phyloP scores from a whole-genome alignment of 2,113 vertebrate species.

The Eleginops maclovinus region DNA sequence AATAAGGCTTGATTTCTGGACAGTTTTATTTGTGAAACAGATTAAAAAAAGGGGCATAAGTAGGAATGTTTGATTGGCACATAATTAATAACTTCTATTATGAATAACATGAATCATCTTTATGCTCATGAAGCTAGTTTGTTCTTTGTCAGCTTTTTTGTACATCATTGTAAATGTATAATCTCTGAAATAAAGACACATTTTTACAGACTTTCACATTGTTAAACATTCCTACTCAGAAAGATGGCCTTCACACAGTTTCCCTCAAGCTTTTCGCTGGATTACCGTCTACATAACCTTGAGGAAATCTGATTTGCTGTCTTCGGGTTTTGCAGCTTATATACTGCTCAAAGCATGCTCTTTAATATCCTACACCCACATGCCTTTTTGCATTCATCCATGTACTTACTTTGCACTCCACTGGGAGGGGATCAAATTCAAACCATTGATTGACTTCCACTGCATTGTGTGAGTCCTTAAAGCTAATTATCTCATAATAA shows the following conservation, averaged over 20 bases:
- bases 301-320: conserved; percentile 1
- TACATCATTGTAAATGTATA: not conserved
- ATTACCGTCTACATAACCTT: conserved; percentile 17
- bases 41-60: not conserved
- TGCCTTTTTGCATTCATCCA: not conserved
- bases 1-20: not conserved
- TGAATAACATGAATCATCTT: not conserved
- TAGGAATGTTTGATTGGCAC: not conserved
- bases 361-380: conserved; percentile 1
- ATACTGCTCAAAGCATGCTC: conserved; percentile 6
- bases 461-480: conserved; percentile 29
- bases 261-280: not conserved
- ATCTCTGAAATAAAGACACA: not conserved
- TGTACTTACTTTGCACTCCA: conserved; percentile 4
- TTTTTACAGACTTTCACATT: not conserved
- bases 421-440: conserved; percentile 26
- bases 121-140: not conserved
- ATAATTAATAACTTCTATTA: not conserved
- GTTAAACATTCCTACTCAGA: not conserved
- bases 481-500: conserved; percentile 59
- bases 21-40: not conserved
- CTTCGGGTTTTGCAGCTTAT: not conserved
- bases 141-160: not conserved
- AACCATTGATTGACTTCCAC: conserved; percentile 42
- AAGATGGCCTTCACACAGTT: not conserved